These are phyloP conservation scores for Smutsia temminckii DNA, from an alignment of 2,797 vertebrate species.

Conservation along the genomic window DNA sequence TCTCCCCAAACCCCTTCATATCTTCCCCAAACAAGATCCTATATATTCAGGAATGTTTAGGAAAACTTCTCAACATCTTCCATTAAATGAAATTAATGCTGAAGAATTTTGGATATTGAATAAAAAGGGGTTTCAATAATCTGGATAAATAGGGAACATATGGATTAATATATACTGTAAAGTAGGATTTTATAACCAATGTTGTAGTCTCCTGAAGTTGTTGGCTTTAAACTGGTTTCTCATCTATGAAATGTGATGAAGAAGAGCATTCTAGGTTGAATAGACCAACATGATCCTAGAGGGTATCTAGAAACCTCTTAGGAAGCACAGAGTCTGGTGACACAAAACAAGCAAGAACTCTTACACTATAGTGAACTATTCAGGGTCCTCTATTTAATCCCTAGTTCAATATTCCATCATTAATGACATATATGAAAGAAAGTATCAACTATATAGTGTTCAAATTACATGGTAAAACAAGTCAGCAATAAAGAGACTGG, in stretches of 20 bases:
- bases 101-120: neutral
- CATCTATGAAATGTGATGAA: neutral
- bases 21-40: neutral
- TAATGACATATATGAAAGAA: neutral
- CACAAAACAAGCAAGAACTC: neutral
- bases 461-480: neutral
- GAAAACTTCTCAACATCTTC: neutral
- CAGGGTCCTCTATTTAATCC: neutral
- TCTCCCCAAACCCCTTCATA: fast-evolving
- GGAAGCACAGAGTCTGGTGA: neutral
- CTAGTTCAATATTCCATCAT: neutral
- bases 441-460: neutral
- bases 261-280: neutral
- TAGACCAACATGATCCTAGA: neutral
- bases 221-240: neutral
- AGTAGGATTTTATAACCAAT: neutral
- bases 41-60: neutral
- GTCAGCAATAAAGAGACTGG: neutral
- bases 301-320: neutral
- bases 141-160: neutral
- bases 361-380: neutral
- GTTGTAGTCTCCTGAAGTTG: neutral
- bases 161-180: neutral
- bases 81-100: neutral
- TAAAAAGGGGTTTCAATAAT: neutral